Conservation (phyloP, 1,140 invertebrate species). For the Caerostris extrusa region DNA sequence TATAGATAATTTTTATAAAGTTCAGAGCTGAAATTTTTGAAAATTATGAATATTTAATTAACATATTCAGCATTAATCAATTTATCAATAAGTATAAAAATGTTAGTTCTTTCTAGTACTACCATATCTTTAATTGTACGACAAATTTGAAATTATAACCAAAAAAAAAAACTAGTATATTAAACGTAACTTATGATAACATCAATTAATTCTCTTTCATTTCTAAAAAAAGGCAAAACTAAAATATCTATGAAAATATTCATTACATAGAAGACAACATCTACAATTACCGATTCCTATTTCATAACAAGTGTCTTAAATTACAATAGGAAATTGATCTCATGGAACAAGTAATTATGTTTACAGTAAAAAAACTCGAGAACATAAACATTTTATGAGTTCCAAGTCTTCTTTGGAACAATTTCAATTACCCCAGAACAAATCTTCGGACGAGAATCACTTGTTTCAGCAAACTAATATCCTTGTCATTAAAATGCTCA, state of each 20-base stretch:
- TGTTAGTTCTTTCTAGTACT: too few relatives aligned
- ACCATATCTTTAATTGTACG: too few relatives aligned
- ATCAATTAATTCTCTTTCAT: too few relatives aligned
- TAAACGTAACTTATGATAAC: too few relatives aligned
- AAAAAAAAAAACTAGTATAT: too few relatives aligned
- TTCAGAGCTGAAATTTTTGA: too few relatives aligned
- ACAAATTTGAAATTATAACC: too few relatives aligned
- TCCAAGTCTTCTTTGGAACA: background rate
- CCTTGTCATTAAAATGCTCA: background rate
- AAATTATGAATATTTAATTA: too few relatives aligned
- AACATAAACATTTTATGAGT: constrained; percentile 8
- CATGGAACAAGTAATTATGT: background rate
- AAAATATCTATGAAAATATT: background rate
- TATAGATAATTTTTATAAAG: too few relatives aligned
- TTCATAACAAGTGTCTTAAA: constrained; percentile 11
- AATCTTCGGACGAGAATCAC: constrained; percentile 7
- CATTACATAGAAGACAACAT: background rate
- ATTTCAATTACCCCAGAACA: constrained; percentile 20
- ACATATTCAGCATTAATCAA: too few relatives aligned
- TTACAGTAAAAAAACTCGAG: background rate
- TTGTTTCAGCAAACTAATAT: background rate
- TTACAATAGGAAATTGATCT: background rate
- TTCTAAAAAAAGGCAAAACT: too few relatives aligned
- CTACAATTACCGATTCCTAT: background rate
- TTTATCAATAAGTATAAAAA: too few relatives aligned